These are phyloP conservation scores for Cosmopolites sordidus DNA, from an alignment of 2,888 invertebrate genomes.

Conservation along the genomic window DNA sequence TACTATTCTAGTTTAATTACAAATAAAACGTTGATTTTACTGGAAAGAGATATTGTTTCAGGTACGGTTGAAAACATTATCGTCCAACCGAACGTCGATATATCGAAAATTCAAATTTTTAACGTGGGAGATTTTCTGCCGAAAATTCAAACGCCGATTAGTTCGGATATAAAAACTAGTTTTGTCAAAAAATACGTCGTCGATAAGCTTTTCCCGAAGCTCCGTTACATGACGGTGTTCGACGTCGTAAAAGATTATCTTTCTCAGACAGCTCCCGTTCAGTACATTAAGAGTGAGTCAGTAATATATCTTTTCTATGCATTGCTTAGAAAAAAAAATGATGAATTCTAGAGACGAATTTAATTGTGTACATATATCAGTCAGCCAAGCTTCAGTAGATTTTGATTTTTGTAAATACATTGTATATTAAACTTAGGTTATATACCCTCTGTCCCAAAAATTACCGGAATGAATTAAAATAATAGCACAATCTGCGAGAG, in stretches of 20 bases:
- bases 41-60: background rate
- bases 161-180: slow-evolving; percentile 15
- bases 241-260: slow-evolving; percentile 22
- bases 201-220: slow-evolving; percentile 19
- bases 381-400: too few species aligned
- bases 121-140: slow-evolving; percentile 21
- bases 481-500: too few species aligned
- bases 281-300: slow-evolving; percentile 24
- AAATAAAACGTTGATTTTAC: too few species aligned
- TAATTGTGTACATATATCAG: too few species aligned
- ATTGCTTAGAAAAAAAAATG: too few species aligned
- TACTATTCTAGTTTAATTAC: too few species aligned
- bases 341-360: too few species aligned
- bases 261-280: slow-evolving; percentile 13
- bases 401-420: too few species aligned
- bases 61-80: background rate
- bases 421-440: too few species aligned
- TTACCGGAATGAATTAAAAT: too few species aligned
- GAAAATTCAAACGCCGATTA: slow-evolving; percentile 22
- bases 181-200: slow-evolving; percentile 20
- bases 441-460: too few species aligned
- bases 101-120: slow-evolving; percentile 17
- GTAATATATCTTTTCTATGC: background rate
- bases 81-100: background rate
- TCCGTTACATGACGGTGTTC: slow-evolving; percentile 22